Conservation (phyloP, 2,797 vertebrate species). For the Danio tinwini region DNA sequence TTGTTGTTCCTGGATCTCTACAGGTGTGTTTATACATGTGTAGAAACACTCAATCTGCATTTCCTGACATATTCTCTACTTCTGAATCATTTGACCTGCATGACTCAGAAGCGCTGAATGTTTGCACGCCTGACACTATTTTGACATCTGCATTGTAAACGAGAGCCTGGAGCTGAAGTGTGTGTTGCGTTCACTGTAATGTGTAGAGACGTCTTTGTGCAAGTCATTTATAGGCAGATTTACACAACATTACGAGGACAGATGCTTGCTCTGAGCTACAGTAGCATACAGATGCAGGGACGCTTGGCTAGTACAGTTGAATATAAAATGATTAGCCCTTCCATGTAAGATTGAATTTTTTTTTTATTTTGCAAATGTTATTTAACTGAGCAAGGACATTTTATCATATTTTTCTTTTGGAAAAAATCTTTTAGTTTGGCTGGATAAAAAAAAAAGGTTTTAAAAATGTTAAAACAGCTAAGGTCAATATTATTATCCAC, state of each 20-base stretch:
- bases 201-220: not conserved
- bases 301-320: not conserved
- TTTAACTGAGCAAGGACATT: too few species aligned
- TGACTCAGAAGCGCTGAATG: not conserved
- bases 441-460: too few species aligned
- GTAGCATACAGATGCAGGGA: slow-evolving; percentile 3
- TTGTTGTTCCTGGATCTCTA: not conserved
- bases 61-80: not conserved
- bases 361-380: too few species aligned
- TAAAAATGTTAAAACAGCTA: too few species aligned
- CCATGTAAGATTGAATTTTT: too few species aligned
- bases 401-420: too few species aligned
- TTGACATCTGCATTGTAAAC: slow-evolving; percentile 10
- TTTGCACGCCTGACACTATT: not conserved
- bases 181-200: not conserved
- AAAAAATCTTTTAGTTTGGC: too few species aligned
- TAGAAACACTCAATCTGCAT: not conserved
- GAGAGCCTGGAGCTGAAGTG: not conserved
- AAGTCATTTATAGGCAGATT: slow-evolving; percentile 1
- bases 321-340: too few species aligned
- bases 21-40: not conserved
- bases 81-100: not conserved
- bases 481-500: too few species aligned
- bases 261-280: not conserved
- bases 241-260: not conserved